Percentiles rank a stretch among this genome's conserved stretches.
phyloP scores from a whole-genome alignment of 2,113 vertebrate genomes.

The Oncorhynchus keta region DNA sequence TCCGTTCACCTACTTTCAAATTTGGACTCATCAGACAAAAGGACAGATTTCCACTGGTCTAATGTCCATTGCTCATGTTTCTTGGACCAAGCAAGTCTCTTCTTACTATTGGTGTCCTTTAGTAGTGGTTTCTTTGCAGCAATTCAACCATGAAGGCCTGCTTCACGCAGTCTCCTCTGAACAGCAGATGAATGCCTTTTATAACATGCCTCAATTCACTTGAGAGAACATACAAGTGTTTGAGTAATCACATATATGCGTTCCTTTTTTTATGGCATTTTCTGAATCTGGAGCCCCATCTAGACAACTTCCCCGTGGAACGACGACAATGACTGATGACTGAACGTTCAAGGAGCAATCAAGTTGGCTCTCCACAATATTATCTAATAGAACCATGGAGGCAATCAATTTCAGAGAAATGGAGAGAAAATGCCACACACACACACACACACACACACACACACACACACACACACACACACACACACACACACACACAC shows the following conservation, averaged over 20 bases:
- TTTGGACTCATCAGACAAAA: too few species aligned
- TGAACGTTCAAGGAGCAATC: constrained; percentile 26
- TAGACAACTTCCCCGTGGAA: constrained; percentile 30
- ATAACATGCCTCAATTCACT: not conserved
- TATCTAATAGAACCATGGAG: constrained; percentile 51
- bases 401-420: constrained; percentile 40
- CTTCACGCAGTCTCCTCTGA: too few species aligned
- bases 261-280: not conserved
- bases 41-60: too few species aligned
- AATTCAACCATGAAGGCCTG: too few species aligned
- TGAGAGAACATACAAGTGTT: not conserved
- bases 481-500: too few species aligned
- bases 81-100: too few species aligned
- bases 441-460: not conserved
- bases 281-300: constrained; percentile 24
- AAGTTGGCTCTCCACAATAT: constrained; percentile 39
- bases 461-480: not conserved
- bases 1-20: too few species aligned
- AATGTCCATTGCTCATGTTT: too few species aligned
- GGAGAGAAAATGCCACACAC: constrained; percentile 17
- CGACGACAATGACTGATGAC: constrained; percentile 53
- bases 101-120: too few species aligned
- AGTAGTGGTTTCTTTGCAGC: too few species aligned
- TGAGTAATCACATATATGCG: not conserved
- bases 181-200: too few species aligned